A percentile compares a stretch with the other conserved stretches of the same genome.
These are phyloP conservation scores for Lepisosteus osseus DNA, from an alignment of 2,113 vertebrate genomes.

Conservation along the genomic window DNA sequence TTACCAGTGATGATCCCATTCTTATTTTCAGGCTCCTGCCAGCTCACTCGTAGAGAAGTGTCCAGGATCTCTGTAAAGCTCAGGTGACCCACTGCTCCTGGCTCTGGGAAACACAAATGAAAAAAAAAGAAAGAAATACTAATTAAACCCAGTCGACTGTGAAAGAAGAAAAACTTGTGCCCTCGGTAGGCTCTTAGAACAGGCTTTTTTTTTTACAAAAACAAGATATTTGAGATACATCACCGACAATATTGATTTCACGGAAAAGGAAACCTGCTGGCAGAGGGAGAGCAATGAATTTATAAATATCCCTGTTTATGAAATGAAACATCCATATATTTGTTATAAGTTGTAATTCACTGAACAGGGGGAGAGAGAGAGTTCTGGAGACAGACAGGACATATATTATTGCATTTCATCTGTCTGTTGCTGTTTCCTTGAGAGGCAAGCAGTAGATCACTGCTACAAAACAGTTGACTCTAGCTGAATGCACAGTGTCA, in stretches of 20 bases:
- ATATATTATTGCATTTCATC: neutral
- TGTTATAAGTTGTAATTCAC: neutral
- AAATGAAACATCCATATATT: too few relatives aligned
- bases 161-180: too few relatives aligned
- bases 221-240: neutral
- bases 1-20: slow-evolving; percentile 88
- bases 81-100: slow-evolving; percentile 84
- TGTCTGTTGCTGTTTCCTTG: neutral
- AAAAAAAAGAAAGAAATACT: neutral
- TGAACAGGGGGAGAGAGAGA: too few relatives aligned
- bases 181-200: too few relatives aligned
- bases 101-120: slow-evolving; percentile 58
- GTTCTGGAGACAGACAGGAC: neutral
- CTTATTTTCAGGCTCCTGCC: slow-evolving; percentile 87
- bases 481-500: neutral
- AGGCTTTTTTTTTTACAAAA: neutral
- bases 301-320: too few relatives aligned
- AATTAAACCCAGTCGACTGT: too few relatives aligned
- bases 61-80: slow-evolving; percentile 95
- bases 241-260: too few relatives aligned
- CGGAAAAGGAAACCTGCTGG: too few relatives aligned
- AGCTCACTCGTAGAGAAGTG: slow-evolving; percentile 92
- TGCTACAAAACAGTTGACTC: neutral
- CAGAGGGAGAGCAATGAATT: too few relatives aligned
- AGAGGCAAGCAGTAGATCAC: neutral